Evolutionary conservation across 2,888 invertebrate genomes (phyloP), one percentile per base, ranked within the genome.

Genomic region (Schizaphis graminum): DNA sequence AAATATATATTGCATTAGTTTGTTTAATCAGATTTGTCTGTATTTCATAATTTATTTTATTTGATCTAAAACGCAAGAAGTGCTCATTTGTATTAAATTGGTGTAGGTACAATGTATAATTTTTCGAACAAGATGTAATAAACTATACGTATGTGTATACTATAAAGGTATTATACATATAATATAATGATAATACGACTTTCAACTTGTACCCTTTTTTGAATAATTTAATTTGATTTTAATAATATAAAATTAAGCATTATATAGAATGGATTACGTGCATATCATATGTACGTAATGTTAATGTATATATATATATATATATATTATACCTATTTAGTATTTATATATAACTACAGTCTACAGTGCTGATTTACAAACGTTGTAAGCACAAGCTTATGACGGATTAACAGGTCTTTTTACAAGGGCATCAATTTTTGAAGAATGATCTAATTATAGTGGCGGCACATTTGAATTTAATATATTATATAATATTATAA

Each of bases 11-110:
- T 16, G n/a, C 67, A 67, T 67, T 16, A n/a, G 67, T 35, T 28
- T 67, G 67, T n/a, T 67, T 67, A 67, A 67, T 67, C 67, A 67
- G 67, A 67, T 67, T 67, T 67, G 67, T 67, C n/a, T 67, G 7
- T n/a, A 67, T n/a, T n/a, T 53, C 21, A 53, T 53, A 53, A 77
- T 77, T 77, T 35, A 35, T 35, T 77, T 77, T 35, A 35, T 77
- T 77, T 35, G 21, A 35, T 77, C 21, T 77, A 5, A 67, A 77
- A 21, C 8, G 35, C 35, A 21, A 77, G 8, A 21, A 77, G 21
- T 35, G 35, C 77, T 77, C 77, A 35, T 35, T 77, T 35, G 2
- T 35, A 35, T 35, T 77, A 35, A 35, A 8, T 77, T 77, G 7
- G 3, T 8, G 21, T n/a, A n/a, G n/a, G n/a, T 77, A 77, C 77